phyloP scores from a whole-genome alignment of 2,113 vertebrate species.

The Clinocottus analis region DNA sequence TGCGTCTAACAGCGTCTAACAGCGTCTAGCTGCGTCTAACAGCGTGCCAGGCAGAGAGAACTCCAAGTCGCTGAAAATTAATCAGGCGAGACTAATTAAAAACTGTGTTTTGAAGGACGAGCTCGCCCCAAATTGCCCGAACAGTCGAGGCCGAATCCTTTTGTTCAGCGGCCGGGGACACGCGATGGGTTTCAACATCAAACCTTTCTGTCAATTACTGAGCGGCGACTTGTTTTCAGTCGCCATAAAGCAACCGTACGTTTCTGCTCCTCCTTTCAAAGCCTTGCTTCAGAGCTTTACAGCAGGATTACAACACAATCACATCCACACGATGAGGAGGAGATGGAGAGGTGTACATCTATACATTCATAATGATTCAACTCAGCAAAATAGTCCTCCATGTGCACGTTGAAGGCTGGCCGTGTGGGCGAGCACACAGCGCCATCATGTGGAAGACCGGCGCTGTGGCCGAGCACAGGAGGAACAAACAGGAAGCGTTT shows the following conservation, averaged over 20 bases:
- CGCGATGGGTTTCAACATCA: conserved; percentile 36
- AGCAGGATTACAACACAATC: conserved; percentile 30
- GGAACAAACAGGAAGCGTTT: conserved; percentile 55
- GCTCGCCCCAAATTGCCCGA: conserved; percentile 5
- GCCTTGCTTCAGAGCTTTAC: too few relatives aligned
- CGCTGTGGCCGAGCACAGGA: conserved; percentile 24
- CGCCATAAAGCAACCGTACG: conserved; percentile 11
- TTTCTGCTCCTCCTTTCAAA: too few relatives aligned
- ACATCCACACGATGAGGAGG: not conserved
- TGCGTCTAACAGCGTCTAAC: too few relatives aligned
- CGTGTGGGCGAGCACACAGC: conserved; percentile 75
- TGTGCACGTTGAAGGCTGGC: too few relatives aligned
- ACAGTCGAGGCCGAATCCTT: conserved; percentile 41
- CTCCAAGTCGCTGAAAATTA: conserved; percentile 57
- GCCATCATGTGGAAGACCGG: conserved; percentile 57
- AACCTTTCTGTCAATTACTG: conserved; percentile 50
- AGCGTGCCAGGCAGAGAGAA: too few relatives aligned
- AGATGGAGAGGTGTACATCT: conserved; percentile 45
- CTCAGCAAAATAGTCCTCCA: conserved; percentile 34
- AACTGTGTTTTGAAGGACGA: conserved; percentile 59
- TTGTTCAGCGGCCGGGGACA: conserved; percentile 53
- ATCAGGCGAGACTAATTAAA: conserved; percentile 71
- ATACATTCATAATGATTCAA: conserved; percentile 59
- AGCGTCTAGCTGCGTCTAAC: too few relatives aligned
- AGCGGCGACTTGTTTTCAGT: conserved; percentile 36